Evolutionary conservation across 2,888 invertebrate genomes (phyloP).

Genomic region (Barypeithes pellucidus): DNA sequence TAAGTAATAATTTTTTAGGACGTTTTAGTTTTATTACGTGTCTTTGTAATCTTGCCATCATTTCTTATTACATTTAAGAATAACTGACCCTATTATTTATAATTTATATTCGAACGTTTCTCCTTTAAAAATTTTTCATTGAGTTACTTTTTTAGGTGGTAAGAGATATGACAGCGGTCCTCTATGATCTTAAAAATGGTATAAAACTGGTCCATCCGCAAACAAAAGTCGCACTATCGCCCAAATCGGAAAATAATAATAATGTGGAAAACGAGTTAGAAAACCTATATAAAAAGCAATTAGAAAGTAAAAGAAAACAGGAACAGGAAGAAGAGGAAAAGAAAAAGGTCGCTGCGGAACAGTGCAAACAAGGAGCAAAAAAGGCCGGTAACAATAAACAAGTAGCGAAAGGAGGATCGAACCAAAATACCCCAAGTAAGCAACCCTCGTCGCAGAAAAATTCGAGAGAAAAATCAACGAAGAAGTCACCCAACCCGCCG

Average conservation of each 20-base stretch:
- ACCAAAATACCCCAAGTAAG: background rate
- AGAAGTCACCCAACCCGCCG: background rate
- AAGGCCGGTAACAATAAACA: constrained; percentile 29
- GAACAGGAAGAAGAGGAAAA: constrained; percentile 18
- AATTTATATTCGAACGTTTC: too few relatives aligned
- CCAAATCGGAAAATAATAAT: constrained; percentile 25
- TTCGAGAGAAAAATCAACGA: background rate
- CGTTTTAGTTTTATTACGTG: too few relatives aligned
- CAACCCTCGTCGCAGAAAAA: background rate
- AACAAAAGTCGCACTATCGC: background rate
- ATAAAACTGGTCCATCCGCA: constrained; percentile 42
- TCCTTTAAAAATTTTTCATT: too few relatives aligned
- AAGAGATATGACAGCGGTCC: constrained; percentile 51
- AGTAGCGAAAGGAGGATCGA: constrained; percentile 17
- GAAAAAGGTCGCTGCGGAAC: background rate
- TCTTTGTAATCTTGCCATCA: too few relatives aligned
- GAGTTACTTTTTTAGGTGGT: constrained; percentile 52
- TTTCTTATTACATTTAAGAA: too few relatives aligned
- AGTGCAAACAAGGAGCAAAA: background rate
- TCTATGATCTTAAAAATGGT: constrained; percentile 47
- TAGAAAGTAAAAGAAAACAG: constrained; percentile 30
- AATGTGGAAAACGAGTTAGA: constrained; percentile 51
- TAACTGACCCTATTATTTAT: too few relatives aligned
- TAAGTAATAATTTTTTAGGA: too few relatives aligned
- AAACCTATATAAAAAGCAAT: constrained; percentile 42